A percentile compares a stretch with the other conserved stretches of the same genome.
Conservation (phyloP, 2,888 invertebrate species). For the Pristionchus mayeri region DNA sequence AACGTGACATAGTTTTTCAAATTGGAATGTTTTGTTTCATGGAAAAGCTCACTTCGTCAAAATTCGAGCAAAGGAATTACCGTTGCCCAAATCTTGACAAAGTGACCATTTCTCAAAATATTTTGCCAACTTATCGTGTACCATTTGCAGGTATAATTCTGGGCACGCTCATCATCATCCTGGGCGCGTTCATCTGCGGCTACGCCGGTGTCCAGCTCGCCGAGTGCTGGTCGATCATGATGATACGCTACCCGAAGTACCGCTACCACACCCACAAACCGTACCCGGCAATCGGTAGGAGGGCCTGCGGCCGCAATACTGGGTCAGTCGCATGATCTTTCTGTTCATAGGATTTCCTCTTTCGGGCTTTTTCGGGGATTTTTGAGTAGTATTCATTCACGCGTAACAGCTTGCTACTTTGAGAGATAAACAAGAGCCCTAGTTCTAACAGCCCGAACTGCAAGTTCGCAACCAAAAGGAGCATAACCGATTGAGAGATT, state of each 20-base stretch:
- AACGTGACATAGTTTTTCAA: too few relatives aligned
- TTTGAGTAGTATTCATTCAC: too few relatives aligned
- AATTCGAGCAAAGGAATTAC: too few relatives aligned
- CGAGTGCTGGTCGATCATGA: conserved; percentile 69
- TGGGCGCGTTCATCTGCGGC: conserved; percentile 68
- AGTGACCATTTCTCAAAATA: too few relatives aligned
- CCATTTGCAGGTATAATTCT: conserved; percentile 60
- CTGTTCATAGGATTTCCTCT: not conserved
- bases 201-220: conserved; percentile 69
- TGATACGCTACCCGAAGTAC: conserved; percentile 69
- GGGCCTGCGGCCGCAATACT: conserved; percentile 67
- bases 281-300: conserved; percentile 72
- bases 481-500: conserved; percentile 2
- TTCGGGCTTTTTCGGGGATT: not conserved
- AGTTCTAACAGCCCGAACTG: not conserved
- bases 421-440: too few relatives aligned
- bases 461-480: too few relatives aligned
- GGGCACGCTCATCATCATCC: conserved; percentile 61
- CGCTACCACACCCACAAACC: conserved; percentile 72
- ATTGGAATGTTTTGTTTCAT: too few relatives aligned
- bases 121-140: too few relatives aligned
- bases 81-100: too few relatives aligned
- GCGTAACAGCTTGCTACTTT: too few relatives aligned
- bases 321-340: conserved; percentile 54
- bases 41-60: too few relatives aligned